Conservation (phyloP, 2,113 vertebrate genomes). For the Engystomops pustulosus region DNA sequence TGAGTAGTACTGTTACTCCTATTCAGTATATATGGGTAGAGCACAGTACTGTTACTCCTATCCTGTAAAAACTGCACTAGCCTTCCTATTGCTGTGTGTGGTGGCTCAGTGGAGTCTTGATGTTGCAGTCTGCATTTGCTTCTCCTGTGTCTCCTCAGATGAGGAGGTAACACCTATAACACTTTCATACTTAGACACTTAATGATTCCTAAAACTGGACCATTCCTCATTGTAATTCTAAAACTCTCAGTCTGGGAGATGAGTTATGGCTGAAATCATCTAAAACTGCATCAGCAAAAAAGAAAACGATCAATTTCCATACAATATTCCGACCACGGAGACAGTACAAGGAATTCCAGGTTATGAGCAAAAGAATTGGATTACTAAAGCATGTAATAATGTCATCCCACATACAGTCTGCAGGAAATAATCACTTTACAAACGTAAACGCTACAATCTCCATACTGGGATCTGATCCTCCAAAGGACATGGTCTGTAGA, state of each 20-base stretch:
- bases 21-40: too few species aligned
- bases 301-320: slow-evolving; percentile 20
- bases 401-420: slow-evolving; percentile 4
- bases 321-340: not conserved
- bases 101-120: too few species aligned
- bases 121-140: too few species aligned
- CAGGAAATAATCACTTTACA: slow-evolving; percentile 20
- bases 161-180: not conserved
- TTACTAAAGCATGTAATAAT: slow-evolving; percentile 30
- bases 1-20: too few species aligned
- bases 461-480: not conserved
- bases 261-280: not conserved
- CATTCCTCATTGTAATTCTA: slow-evolving; percentile 11
- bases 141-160: too few species aligned
- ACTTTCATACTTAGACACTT: not conserved
- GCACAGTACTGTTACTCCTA: too few species aligned
- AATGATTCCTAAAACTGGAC: not conserved
- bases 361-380: slow-evolving; percentile 17
- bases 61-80: too few species aligned
- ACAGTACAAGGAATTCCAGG: slow-evolving; percentile 12
- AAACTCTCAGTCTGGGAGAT: not conserved
- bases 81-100: too few species aligned
- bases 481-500: not conserved
- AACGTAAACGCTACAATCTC: not conserved
- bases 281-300: slow-evolving; percentile 43